These are phyloP conservation scores for Habroteleia sp. DNA, from an alignment of 2,888 invertebrate genomes.

Conservation along the genomic window DNA sequence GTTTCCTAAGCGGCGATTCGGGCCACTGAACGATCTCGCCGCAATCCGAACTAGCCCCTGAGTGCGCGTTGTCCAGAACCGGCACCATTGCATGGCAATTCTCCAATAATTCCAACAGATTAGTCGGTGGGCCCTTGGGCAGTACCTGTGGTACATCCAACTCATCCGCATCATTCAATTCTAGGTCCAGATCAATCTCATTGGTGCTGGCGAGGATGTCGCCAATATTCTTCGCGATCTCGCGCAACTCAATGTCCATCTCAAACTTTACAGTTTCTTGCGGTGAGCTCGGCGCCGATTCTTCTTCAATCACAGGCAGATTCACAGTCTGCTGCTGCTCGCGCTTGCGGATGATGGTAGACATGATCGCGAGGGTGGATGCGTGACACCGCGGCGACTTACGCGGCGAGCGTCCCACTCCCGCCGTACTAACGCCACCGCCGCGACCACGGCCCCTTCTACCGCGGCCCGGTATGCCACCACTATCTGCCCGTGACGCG, in stretches of 20 bases:
- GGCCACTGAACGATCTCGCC: conserved; percentile 70
- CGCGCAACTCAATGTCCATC: conserved; percentile 74
- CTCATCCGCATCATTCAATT: conserved; percentile 13
- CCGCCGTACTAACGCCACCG: conserved; percentile 39
- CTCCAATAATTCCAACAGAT: conserved; percentile 77
- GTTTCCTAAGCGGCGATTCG: conserved; percentile 80
- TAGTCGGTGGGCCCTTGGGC: conserved; percentile 74
- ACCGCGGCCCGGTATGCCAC: conserved; percentile 51
- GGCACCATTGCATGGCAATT: conserved; percentile 74
- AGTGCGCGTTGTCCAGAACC: conserved; percentile 74
- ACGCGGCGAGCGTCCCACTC: conserved; percentile 84
- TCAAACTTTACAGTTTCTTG: conserved; percentile 61
- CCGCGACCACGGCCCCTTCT: conserved; percentile 66
- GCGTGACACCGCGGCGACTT: conserved; percentile 95
- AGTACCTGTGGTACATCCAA: conserved; percentile 56
- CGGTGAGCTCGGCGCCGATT: conserved; percentile 17
- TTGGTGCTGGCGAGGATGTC: conserved; percentile 81
- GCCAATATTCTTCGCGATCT: conserved; percentile 81
- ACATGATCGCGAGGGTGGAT: conserved; percentile 91
- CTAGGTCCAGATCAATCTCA: conserved; percentile 67
- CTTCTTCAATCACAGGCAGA: conserved; percentile 67
- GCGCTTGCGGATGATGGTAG: conserved; percentile 78
- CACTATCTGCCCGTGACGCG: conserved; percentile 34
- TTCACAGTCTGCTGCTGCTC: conserved; percentile 71
- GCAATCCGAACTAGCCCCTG: conserved; percentile 79